Conservation (phyloP, 2,888 invertebrate genomes). For the Cheilosia grossa region DNA sequence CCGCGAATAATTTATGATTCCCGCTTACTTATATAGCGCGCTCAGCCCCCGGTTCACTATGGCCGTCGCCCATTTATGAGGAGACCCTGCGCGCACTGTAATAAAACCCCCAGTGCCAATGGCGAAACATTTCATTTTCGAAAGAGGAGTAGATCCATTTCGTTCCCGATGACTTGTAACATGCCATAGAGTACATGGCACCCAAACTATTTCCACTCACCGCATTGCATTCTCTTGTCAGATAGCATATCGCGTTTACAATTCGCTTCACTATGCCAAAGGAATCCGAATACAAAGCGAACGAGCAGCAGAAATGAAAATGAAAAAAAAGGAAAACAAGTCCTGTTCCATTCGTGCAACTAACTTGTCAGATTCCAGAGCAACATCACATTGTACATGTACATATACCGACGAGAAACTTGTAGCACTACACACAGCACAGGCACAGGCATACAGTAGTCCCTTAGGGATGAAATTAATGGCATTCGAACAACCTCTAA, state of each 20-base stretch:
- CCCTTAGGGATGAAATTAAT: conserved; percentile 75
- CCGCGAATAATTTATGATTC: too few species aligned
- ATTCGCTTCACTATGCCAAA: conserved; percentile 63
- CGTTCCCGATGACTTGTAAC: conserved; percentile 70
- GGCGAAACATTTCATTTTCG: conserved; percentile 72
- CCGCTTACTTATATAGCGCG: too few species aligned
- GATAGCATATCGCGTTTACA: conserved; percentile 54
- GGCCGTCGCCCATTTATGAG: conserved; percentile 31
- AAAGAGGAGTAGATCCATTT: conserved; percentile 60
- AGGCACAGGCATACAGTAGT: conserved; percentile 55
- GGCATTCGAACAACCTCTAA: conserved; percentile 75
- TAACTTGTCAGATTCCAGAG: conserved; percentile 75
- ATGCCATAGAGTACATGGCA: conserved; percentile 60
- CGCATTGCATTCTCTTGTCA: conserved; percentile 39
- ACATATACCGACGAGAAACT: conserved; percentile 35
- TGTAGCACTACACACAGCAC: conserved; percentile 31
- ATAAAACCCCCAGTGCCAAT: conserved; percentile 55
- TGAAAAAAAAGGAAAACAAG: conserved; percentile 6
- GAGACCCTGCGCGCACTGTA: conserved; percentile 28
- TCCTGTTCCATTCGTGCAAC: conserved; percentile 62
- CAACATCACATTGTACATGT: conserved; percentile 64
- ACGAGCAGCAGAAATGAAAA: neutral
- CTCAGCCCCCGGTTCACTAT: conserved; percentile 10
- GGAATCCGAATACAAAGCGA: conserved; percentile 60
- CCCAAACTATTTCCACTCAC: conserved; percentile 58